These are phyloP conservation scores for Rutilus rutilus DNA, from an alignment of 2,113 vertebrate genomes.

Conservation along the genomic window DNA sequence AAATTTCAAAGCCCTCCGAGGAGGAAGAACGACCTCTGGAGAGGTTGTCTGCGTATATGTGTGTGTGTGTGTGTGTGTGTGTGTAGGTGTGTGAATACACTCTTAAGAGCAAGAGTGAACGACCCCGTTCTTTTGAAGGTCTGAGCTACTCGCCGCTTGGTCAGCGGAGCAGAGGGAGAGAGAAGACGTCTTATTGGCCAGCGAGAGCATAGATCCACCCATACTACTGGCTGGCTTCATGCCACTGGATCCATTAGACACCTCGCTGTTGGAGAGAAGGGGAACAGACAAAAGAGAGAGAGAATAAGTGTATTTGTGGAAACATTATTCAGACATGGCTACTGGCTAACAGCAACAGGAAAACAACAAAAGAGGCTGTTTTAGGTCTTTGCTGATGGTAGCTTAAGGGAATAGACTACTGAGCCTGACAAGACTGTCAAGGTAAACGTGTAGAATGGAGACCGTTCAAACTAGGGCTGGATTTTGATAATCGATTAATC, in stretches of 20 bases:
- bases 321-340: neutral
- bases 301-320: neutral
- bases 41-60: slow-evolving; percentile 43
- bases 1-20: slow-evolving; percentile 9
- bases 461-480: neutral
- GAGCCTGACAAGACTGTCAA: neutral
- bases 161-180: slow-evolving; percentile 88
- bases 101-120: slow-evolving; percentile 83
- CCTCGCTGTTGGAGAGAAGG: slow-evolving; percentile 77
- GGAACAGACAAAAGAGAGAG: neutral
- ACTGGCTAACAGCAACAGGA: neutral
- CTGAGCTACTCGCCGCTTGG: slow-evolving; percentile 77
- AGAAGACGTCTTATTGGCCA: slow-evolving; percentile 86
- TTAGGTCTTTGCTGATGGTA: neutral
- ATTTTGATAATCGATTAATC: neutral
- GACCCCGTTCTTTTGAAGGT: slow-evolving; percentile 87
- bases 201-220: slow-evolving; percentile 80
- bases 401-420: neutral
- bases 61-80: slow-evolving; percentile 49
- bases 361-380: neutral
- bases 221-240: slow-evolving; percentile 81
- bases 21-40: slow-evolving; percentile 10
- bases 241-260: slow-evolving; percentile 89
- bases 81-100: slow-evolving; percentile 51
- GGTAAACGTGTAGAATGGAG: neutral